Evolutionary conservation across 2,888 invertebrate genomes (phyloP), one percentile per base, ranked within the genome.

Genomic region (Oegoconia quadripuncta): DNA sequence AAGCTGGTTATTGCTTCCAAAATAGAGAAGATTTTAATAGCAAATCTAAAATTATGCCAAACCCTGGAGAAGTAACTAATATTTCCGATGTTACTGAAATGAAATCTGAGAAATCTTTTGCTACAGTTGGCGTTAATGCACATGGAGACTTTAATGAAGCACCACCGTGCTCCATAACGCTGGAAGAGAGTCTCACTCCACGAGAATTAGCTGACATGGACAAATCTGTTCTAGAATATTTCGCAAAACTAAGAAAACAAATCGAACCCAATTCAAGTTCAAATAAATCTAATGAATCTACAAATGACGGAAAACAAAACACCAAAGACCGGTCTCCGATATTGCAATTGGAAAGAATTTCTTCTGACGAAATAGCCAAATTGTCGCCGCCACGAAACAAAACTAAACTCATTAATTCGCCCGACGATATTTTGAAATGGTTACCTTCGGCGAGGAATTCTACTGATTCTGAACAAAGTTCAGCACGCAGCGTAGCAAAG

Each of bases 81-180:
- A 35, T 44, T 14, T 29, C 39, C 8, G 47, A 34, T 12, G 43
- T 27, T 25, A 37, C 46, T 8, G 53, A 53, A 18, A 29, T 20
- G 0, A 50, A 49, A 29, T 65, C 65, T 2, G 71, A 69, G 6
- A 60, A 44, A 23, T 73, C 80, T 7, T 74, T 82, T 39, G 50
- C 52, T 2, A 74, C 76, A 2, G 35, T 59, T n/a, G 77, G 74
- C 8, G 80, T 82, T 13, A 79, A 64, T 14, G 83, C 63, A 1
- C 81, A 81, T 20, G 76, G 75, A 0, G 67, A 71, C 28, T 48
- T 53, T 0, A 55, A 74, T n/a, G 79, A 80, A 55, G 37, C 41
- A 0, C 81, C 82, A 0, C 81, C 79, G 0, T 50, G 53, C 31
- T 38, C 58, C 0, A 47, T 55, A n/a, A 37, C 55, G 2, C 57